Conservation (phyloP, 1,140 invertebrate species). For the Nomia melanderi region DNA sequence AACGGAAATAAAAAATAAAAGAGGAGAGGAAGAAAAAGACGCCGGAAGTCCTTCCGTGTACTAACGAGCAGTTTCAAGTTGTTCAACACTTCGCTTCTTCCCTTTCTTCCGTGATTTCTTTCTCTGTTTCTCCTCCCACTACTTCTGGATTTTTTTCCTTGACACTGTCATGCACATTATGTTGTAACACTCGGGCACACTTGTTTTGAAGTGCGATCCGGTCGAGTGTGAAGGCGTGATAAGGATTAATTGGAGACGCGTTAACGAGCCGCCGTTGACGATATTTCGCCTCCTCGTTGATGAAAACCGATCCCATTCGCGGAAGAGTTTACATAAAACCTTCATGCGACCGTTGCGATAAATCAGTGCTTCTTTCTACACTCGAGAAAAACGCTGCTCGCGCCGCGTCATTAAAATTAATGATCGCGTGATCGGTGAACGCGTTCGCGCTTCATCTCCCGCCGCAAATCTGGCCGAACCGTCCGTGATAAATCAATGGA, state of each 20-base stretch:
- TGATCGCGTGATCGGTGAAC: conserved; percentile 47
- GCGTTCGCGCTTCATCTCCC: conserved; percentile 29
- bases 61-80: conserved; percentile 13
- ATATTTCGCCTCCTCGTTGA: conserved; percentile 27
- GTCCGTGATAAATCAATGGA: conserved; percentile 29
- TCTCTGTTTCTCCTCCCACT: background rate
- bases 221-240: conserved; percentile 13
- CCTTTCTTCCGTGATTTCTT: background rate
- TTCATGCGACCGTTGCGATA: conserved; percentile 31
- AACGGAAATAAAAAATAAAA: too few species aligned
- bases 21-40: conserved; percentile 13
- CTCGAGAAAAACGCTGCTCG: conserved; percentile 20
- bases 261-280: conserved; percentile 9
- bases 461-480: conserved; percentile 18
- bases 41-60: background rate
- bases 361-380: conserved; percentile 30
- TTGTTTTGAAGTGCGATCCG: background rate
- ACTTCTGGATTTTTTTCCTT: too few species aligned
- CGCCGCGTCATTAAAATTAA: conserved; percentile 45
- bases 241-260: conserved; percentile 36
- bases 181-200: background rate
- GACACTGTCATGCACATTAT: background rate
- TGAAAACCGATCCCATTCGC: conserved; percentile 33
- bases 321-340: conserved; percentile 39
- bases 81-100: background rate